phyloP scores from a whole-genome alignment of 2,113 vertebrate genomes.

The Nestor notabilis region DNA sequence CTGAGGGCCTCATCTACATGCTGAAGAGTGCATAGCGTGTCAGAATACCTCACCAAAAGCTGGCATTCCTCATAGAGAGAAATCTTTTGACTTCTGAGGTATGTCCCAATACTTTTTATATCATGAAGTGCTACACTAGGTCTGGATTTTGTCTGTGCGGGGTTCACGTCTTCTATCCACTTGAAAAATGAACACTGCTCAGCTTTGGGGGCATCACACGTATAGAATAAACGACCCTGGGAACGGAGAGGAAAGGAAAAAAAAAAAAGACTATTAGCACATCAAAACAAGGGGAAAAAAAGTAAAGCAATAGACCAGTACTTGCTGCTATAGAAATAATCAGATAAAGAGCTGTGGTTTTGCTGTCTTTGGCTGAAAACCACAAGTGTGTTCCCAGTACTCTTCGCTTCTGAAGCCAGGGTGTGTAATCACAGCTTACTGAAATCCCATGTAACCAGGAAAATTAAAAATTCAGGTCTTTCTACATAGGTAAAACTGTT shows the following conservation, averaged over 20 bases:
- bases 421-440: background rate
- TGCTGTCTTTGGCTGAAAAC: background rate
- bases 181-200: constrained; percentile 80
- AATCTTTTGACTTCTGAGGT: constrained; percentile 76
- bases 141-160: background rate
- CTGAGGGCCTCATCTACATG: background rate
- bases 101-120: constrained; percentile 71
- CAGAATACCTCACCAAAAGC: constrained; percentile 77
- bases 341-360: background rate
- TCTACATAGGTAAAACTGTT: background rate
- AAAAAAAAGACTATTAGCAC: background rate
- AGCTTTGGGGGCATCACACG: constrained; percentile 75
- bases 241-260: background rate
- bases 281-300: background rate
- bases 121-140: constrained; percentile 54
- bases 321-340: background rate
- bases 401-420: background rate
- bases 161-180: constrained; percentile 74
- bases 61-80: constrained; percentile 78
- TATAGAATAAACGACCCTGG: constrained; percentile 80
- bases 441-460: background rate
- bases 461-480: background rate
- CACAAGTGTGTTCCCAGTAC: background rate
- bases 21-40: background rate
- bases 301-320: background rate